Percentiles rank a stretch among this genome's conserved stretches.
phyloP scores from a whole-genome alignment of 2,888 invertebrate genomes.

The Lasioglossum pauxillum region DNA sequence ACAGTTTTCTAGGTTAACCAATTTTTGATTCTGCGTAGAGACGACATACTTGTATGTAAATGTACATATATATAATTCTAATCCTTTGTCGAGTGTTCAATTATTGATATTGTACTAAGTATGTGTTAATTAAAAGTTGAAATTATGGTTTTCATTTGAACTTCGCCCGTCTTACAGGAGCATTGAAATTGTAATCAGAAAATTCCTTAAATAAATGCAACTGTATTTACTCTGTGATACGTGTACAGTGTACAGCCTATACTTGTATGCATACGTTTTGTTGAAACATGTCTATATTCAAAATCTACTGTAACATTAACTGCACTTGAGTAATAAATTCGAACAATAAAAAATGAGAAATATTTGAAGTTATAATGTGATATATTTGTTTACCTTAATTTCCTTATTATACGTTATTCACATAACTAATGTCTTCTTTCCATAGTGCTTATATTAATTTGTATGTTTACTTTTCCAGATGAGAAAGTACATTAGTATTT shows the following conservation, averaged over 20 bases:
- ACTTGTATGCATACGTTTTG: slow-evolving; percentile 42
- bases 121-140: not conserved
- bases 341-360: slow-evolving; percentile 28
- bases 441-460: not conserved
- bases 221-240: slow-evolving; percentile 60
- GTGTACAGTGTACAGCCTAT: slow-evolving; percentile 44
- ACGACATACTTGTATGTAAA: not conserved
- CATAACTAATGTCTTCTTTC: no score
- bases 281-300: slow-evolving; percentile 41
- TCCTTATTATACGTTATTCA: not conserved
- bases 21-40: not conserved
- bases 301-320: slow-evolving; percentile 55
- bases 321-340: slow-evolving; percentile 49
- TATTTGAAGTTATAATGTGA: not conserved
- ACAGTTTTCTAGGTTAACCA: not conserved
- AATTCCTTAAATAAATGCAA: slow-evolving; percentile 38
- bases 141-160: slow-evolving; percentile 15
- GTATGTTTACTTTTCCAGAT: not conserved
- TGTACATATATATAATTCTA: no score
- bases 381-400: not conserved
- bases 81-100: not conserved
- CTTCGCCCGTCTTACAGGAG: slow-evolving; percentile 3
- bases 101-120: not conserved
- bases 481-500: not conserved
- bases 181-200: slow-evolving; percentile 21